Percentiles rank a stretch among this genome's conserved stretches.
Conservation (phyloP, 1,140 invertebrate species). For the Bombus pyrosoma region DNA sequence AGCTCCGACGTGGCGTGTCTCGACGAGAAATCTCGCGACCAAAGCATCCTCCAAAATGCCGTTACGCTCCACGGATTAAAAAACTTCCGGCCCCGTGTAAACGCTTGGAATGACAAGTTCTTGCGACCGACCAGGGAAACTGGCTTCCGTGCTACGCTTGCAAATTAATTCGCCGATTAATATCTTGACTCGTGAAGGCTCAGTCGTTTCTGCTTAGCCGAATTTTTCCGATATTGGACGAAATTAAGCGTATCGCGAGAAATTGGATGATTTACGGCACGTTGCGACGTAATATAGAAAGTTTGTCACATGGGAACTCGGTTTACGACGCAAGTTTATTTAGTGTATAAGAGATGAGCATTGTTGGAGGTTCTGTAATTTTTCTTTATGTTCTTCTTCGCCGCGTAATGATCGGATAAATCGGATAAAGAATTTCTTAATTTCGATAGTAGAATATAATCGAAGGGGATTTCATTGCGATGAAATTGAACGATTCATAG, state of each 20-base stretch:
- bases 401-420: too few species aligned
- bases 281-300: background rate
- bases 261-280: background rate
- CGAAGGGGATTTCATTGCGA: too few species aligned
- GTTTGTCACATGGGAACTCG: background rate
- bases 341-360: background rate
- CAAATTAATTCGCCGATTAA: constrained; percentile 30
- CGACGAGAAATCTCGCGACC: background rate
- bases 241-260: background rate
- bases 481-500: too few species aligned
- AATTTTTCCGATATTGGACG: background rate
- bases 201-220: too few species aligned
- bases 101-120: background rate
- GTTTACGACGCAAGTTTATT: background rate
- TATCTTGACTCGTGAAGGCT: background rate
- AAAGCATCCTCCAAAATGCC: background rate
- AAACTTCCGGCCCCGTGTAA: constrained; percentile 9
- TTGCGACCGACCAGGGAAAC: background rate
- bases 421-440: too few species aligned
- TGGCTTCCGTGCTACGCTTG: background rate
- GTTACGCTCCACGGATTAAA: background rate
- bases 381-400: background rate
- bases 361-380: background rate
- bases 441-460: too few species aligned
- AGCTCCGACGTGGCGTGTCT: background rate